Evolutionary conservation across 2,113 vertebrate species (phyloP).

Genomic region (human (Homo sapiens)): DNA sequence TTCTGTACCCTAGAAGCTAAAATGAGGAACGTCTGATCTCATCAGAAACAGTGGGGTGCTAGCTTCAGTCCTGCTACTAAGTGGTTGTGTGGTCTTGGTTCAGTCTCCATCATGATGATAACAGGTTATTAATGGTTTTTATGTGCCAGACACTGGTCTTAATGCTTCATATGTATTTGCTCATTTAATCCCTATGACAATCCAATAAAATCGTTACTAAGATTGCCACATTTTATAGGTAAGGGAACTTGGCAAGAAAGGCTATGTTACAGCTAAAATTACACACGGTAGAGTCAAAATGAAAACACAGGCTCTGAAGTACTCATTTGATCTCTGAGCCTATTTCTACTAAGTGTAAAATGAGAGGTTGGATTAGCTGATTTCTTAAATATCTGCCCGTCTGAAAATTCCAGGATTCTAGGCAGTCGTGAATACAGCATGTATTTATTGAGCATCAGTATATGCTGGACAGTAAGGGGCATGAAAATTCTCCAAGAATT

Average conservation of each 20-base stretch:
- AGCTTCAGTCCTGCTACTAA: neutral
- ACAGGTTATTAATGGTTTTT: neutral
- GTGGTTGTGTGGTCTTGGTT: neutral
- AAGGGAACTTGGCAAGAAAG: neutral
- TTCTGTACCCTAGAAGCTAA: neutral
- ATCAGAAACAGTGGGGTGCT: neutral
- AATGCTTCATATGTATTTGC: neutral
- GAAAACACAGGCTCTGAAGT: neutral
- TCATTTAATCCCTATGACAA: neutral
- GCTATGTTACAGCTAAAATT: neutral
- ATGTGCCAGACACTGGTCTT: neutral
- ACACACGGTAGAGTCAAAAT: neutral
- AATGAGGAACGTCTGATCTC: neutral
- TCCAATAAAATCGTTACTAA: neutral
- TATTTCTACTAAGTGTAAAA: neutral
- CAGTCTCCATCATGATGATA: neutral
- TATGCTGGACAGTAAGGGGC: neutral
- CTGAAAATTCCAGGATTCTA: neutral
- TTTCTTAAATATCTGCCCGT: neutral
- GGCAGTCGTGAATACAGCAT: neutral
- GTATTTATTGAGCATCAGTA: neutral
- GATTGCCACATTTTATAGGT: neutral
- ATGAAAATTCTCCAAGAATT: neutral
- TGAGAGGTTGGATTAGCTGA: neutral
- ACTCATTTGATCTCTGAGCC: neutral